Conservation (phyloP, 2,113 vertebrate genomes). For the Syngnathoides biaculeatus region DNA sequence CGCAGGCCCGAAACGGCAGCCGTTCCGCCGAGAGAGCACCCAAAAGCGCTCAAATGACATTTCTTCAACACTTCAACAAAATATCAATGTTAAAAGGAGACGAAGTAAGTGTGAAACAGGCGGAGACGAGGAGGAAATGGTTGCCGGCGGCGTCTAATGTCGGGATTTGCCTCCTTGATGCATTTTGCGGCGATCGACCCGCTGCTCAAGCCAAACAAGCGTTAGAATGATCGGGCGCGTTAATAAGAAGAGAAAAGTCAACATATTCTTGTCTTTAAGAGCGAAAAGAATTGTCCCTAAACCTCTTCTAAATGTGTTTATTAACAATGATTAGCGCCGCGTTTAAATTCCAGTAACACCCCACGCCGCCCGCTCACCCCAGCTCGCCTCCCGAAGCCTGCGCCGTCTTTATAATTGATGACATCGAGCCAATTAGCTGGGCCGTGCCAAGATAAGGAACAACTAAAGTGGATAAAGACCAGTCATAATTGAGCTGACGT, state of each 20-base stretch:
- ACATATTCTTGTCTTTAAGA: slow-evolving; percentile 20
- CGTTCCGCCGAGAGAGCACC: no score
- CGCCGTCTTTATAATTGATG: slow-evolving; percentile 24
- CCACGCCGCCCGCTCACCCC: not conserved
- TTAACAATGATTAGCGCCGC: slow-evolving; percentile 8
- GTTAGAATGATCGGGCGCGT: slow-evolving; percentile 22
- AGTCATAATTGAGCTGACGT: slow-evolving; percentile 58
- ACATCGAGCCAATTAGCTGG: slow-evolving; percentile 44
- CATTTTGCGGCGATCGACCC: slow-evolving; percentile 29
- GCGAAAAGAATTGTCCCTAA: slow-evolving; percentile 31
- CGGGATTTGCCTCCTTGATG: slow-evolving; percentile 44
- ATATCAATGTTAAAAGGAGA: no score
- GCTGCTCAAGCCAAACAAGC: slow-evolving; percentile 29
- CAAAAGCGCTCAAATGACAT: no score
- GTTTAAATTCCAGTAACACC: slow-evolving; percentile 13
- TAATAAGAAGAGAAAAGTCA: slow-evolving; percentile 21
- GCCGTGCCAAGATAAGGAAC: slow-evolving; percentile 48
- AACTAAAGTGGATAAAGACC: slow-evolving; percentile 38
- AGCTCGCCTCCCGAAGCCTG: not conserved
- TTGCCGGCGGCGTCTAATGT: not conserved
- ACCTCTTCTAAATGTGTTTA: slow-evolving; percentile 33
- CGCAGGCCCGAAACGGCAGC: no score
- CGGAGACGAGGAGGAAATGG: not conserved
- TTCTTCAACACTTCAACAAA: no score
- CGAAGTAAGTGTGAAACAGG: not conserved